phyloP scores from a whole-genome alignment of 2,797 vertebrate species.

The Brachyrhaphis roseni region DNA sequence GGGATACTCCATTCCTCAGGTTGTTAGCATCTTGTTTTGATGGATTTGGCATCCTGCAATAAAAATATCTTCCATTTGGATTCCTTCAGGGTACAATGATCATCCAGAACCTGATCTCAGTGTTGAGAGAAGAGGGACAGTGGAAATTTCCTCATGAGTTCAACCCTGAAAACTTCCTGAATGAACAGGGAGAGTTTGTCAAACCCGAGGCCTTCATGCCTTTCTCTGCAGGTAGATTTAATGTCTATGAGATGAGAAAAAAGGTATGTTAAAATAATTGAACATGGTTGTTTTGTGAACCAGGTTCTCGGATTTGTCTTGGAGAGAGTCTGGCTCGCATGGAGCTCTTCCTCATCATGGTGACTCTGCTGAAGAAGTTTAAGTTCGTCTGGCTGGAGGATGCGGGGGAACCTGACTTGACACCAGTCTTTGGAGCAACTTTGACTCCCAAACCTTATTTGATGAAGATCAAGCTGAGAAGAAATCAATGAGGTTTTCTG shows the following conservation, averaged over 20 bases:
- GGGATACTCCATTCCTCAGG: slow-evolving; percentile 82
- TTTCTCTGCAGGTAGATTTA: slow-evolving; percentile 62
- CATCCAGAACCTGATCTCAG: not conserved
- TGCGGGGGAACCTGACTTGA: slow-evolving; percentile 21
- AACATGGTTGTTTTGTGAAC: not conserved
- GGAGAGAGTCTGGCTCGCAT: slow-evolving; percentile 80
- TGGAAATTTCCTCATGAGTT: slow-evolving; percentile 65
- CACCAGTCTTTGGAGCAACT: slow-evolving; percentile 48
- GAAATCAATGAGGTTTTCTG: not conserved
- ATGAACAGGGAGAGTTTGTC: slow-evolving; percentile 32
- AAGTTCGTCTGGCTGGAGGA: slow-evolving; percentile 66
- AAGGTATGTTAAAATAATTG: not conserved
- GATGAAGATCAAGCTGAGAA: slow-evolving; percentile 55
- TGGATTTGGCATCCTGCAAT: too few species aligned
- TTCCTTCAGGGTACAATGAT: slow-evolving; percentile 52
- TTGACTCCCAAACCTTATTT: slow-evolving; percentile 52
- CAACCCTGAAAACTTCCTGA: slow-evolving; percentile 73
- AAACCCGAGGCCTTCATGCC: slow-evolving; percentile 56
- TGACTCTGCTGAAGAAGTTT: slow-evolving; percentile 74
- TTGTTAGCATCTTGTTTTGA: slow-evolving; percentile 47
- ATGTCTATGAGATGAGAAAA: not conserved
- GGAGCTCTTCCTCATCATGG: slow-evolving; percentile 78
- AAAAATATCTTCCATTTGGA: too few species aligned
- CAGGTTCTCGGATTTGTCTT: slow-evolving; percentile 77
- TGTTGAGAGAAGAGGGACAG: slow-evolving; percentile 33